Base-by-base conservation (phyloP, 2,113 vertebrate species). In the Odobenus rosmarus region DNA sequence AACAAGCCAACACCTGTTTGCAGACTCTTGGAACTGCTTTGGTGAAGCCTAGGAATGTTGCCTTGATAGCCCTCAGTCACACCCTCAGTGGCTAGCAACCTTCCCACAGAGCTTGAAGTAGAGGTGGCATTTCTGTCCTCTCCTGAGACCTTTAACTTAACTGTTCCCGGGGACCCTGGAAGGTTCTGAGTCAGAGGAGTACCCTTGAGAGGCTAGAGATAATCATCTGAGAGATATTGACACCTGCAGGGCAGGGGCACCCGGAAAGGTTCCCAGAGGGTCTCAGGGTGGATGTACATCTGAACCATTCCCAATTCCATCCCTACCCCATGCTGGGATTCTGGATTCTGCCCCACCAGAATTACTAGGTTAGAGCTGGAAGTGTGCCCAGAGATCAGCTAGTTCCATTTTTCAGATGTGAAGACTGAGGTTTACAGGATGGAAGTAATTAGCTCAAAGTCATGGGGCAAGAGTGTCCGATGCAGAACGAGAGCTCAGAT, bases 1-100 rank as follows among this genome's bases (percentile, higher is more conserved):
- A 97, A 87, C 51, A 84, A 93, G 72, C 7, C 93, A 55, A 74
- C 93, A 46, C 92, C 97, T 96, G 96, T 88, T 86, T 28, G 0
- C 59, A 92, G 86, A 74, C 59, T 79, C 36, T 90, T 69, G 55
- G 53, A 55, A 88, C 39, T 57, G 16, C 39, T 94, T 88, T 88
- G 95, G n/a, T 42, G 85, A 94, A 95, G 64, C 62, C 4, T 62
- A 62, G 10, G 84, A 80, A 71, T 88, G 39, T 69, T 24, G 69
- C 69, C 13, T 3, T 61, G 95, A 93, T 64, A 26, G 21, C 28
- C 16, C 28, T 90, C 21, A 26, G 23, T 21, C 62, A 39, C 11
- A 19, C 28, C n/a, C 13, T 39, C 61, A 19, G 77, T 26, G 53
- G 72, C 31, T 12, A 91, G 55, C 10, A 28, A 15, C n/a, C 36